Evolutionary conservation across 1,140 invertebrate species (phyloP).

Genomic region (Dendroctonus ponderosae): DNA sequence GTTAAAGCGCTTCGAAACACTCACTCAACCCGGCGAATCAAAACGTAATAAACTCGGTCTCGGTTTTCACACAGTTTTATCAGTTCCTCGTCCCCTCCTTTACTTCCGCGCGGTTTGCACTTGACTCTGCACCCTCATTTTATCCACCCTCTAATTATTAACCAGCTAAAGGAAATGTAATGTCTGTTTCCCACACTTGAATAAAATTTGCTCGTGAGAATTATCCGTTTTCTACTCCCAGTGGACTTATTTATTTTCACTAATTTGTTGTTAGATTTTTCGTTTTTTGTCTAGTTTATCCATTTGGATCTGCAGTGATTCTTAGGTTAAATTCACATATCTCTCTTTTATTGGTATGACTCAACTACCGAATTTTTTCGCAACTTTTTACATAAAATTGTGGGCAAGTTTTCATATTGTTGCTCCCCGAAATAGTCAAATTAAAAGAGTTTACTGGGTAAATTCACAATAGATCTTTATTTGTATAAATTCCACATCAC

Average conservation of each 20-base stretch:
- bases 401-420: too few relatives aligned
- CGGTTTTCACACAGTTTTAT: conserved; percentile 23
- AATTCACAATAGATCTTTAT: too few relatives aligned
- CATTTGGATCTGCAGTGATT: too few relatives aligned
- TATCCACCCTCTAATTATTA: conserved; percentile 43
- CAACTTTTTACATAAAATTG: too few relatives aligned
- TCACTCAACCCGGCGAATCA: conserved; percentile 17
- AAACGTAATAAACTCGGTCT: conserved; percentile 19
- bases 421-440: too few relatives aligned
- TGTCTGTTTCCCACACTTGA: conserved; percentile 39
- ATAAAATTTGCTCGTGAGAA: conserved; percentile 10
- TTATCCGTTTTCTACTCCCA: not conserved
- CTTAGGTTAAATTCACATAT: too few relatives aligned
- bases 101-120: conserved; percentile 27
- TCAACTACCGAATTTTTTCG: too few relatives aligned
- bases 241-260: not conserved
- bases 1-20: not conserved
- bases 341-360: too few relatives aligned
- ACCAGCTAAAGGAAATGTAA: conserved; percentile 40
- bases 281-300: too few relatives aligned
- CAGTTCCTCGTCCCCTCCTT: conserved; percentile 27
- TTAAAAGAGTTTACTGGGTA: too few relatives aligned
- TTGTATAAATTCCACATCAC: too few relatives aligned
- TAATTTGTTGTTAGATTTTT: not conserved
- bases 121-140: conserved; percentile 39